Evolutionary conservation across 2,797 vertebrate genomes (phyloP).

Genomic region (Leucoraja ocellata): DNA sequence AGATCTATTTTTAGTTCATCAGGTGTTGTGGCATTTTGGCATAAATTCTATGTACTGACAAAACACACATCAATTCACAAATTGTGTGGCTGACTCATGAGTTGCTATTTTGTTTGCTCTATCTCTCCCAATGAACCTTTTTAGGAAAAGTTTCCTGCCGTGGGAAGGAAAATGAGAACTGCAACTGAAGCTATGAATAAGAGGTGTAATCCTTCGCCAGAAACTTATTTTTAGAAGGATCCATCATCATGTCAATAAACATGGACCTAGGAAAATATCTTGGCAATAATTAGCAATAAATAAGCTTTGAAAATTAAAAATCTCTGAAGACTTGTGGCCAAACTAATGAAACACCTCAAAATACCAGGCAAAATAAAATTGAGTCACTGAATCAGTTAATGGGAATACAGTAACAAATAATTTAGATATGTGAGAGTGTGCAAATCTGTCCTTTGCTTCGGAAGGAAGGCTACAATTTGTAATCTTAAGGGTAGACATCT

Average conservation of each 20-base stretch:
- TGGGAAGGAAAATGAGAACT: background rate
- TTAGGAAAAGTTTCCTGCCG: background rate
- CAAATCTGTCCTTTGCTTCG: background rate
- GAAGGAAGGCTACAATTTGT: background rate
- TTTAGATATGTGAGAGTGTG: background rate
- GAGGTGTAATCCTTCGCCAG: background rate
- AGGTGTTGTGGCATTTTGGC: background rate
- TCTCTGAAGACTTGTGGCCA: background rate
- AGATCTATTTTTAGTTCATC: background rate
- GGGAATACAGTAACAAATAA: background rate
- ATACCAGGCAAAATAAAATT: background rate
- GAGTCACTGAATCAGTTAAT: background rate
- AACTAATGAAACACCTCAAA: background rate
- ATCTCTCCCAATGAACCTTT: background rate
- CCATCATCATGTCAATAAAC: background rate
- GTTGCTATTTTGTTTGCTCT: background rate
- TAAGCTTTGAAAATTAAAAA: background rate
- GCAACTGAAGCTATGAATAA: background rate
- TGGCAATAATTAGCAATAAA: background rate
- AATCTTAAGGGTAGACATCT: background rate
- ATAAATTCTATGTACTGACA: background rate
- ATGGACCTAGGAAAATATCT: background rate
- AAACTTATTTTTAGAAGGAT: constrained; percentile 3
- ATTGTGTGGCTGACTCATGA: background rate
- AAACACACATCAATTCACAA: background rate